Base-by-base conservation (phyloP, 1,140 invertebrate genomes). In the Chelonus insularis region DNA sequence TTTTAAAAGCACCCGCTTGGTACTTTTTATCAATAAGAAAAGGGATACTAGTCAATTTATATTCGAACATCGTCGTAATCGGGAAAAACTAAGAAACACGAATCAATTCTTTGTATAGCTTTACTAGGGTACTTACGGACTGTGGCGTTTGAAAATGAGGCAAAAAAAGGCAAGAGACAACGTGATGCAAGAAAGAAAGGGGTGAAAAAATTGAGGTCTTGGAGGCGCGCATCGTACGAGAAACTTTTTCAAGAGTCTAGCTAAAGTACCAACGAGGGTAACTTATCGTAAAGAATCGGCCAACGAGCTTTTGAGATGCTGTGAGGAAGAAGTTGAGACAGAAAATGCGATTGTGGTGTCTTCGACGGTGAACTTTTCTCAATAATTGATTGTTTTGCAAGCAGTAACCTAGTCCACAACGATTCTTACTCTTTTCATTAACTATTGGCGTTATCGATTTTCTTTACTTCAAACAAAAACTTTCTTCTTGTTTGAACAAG, bases 381-480 rank as follows among this genome's bases (percentile, higher is more conserved):
- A 73, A 73, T 76, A 79, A 79, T 76, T 77, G 76, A 78, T 79
- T 78, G 73, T 79, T 76, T 78, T 72, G 68, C 70, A 70, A 76
- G 70, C 61, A 68, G 69, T 66, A 68, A 68, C 66, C 70, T 61
- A 60, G 52, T 65, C 54, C 63, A 57, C 25, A 29, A 29, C 57
- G 62, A 43, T 54, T 64, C 34, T 70, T 41, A 60, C 25, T 32
- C 54, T 51, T 32, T 51, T 18, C 29, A 39, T 9, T 18, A 34
- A 14, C 20, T 21, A 9, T 43, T 37, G 29, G 16, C n/a, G 32
- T 34, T 47, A 51, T 51, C 57, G 12, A 32, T 39, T 39, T 16
- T 39, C 36, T 56, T 21, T 20, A n/a, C 50, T 52, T 52, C 11
- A 41, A 56, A 56, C 36, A 39, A 1, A 39, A 39, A 11, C 12